These are phyloP conservation scores for Lacerta viridis DNA, from an alignment of 2,797 vertebrate species.

Conservation along the genomic window DNA sequence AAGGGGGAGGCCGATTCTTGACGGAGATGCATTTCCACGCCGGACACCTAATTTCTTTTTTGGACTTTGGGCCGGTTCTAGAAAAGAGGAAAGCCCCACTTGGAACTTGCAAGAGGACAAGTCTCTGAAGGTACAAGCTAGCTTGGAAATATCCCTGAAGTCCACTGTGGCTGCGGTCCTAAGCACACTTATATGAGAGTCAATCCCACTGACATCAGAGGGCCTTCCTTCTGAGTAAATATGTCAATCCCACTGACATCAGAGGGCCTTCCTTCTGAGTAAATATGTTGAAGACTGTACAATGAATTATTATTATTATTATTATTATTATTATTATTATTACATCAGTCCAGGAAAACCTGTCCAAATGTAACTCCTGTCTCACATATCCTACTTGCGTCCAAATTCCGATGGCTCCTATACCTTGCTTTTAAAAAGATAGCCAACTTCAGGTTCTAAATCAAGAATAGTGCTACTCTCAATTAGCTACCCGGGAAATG, in stretches of 20 bases:
- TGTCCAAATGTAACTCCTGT: neutral
- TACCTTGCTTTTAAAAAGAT: conserved; percentile 2
- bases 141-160: conserved; percentile 44
- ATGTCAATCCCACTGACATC: neutral
- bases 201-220: neutral
- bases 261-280: neutral
- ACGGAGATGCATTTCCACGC: conserved; percentile 79
- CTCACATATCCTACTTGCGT: conserved; percentile 24
- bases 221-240: neutral
- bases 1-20: conserved; percentile 75
- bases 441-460: conserved; percentile 53
- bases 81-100: neutral
- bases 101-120: conserved; percentile 51
- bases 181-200: conserved; percentile 13
- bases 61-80: conserved; percentile 48
- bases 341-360: neutral
- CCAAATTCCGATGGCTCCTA: conserved; percentile 29
- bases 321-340: too few species aligned
- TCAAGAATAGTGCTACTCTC: conserved; percentile 64
- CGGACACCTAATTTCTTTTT: conserved; percentile 82
- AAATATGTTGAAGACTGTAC: neutral
- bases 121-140: conserved; percentile 41
- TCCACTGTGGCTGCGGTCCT: neutral
- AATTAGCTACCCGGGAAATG: conserved; percentile 42
- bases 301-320: too few species aligned